Evolutionary conservation across 2,113 vertebrate genomes (phyloP).

Genomic region (Takifugu bimaculatus): DNA sequence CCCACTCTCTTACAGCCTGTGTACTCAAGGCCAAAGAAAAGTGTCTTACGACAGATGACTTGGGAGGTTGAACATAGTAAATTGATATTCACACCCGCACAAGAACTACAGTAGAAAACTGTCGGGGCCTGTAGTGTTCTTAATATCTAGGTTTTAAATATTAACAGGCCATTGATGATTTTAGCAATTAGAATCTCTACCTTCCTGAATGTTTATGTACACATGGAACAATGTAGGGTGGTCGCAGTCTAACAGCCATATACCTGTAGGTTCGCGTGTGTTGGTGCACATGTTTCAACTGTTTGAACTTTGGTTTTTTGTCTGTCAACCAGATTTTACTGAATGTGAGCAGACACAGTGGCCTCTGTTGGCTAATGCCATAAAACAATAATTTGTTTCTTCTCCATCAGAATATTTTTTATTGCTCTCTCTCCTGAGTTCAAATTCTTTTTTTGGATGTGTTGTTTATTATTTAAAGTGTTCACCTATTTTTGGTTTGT

Average conservation of each 20-base stretch:
- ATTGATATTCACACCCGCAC: constrained; percentile 66
- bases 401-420: background rate
- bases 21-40: constrained; percentile 41
- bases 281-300: background rate
- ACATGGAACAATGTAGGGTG: constrained; percentile 52
- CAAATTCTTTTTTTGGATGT: background rate
- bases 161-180: constrained; percentile 45
- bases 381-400: constrained; percentile 11
- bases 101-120: constrained; percentile 62
- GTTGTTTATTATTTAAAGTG: constrained; percentile 52
- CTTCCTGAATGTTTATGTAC: constrained; percentile 66
- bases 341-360: constrained; percentile 5
- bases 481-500: constrained; percentile 66
- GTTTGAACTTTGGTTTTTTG: constrained; percentile 72
- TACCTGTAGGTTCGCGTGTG: constrained; percentile 31
- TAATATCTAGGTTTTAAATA: constrained; percentile 43
- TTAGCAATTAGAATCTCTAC: constrained; percentile 51
- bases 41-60: constrained; percentile 34
- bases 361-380: background rate
- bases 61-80: constrained; percentile 49
- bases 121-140: constrained; percentile 53
- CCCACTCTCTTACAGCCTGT: constrained; percentile 31
- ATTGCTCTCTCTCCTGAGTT: background rate
- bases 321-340: constrained; percentile 54
- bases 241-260: too few species aligned